Evolutionary conservation across 64 coral and sea anemone species (phyloP), one percentile per base, ranked within the genome.

Genomic region (Cladopsammia gracilis): DNA sequence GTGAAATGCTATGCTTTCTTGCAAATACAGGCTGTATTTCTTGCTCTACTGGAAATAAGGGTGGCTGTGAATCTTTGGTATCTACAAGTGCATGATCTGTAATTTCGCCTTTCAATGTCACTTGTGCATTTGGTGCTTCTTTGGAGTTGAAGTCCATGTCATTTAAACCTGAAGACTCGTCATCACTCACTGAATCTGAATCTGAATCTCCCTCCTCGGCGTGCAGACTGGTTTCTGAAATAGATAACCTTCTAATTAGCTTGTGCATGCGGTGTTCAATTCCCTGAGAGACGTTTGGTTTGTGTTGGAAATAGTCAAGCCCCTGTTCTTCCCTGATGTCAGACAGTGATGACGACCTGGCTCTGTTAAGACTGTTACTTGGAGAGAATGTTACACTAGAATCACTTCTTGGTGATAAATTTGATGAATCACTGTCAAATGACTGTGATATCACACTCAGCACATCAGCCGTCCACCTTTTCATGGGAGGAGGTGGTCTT

Each of bases 201-300:
- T n/a, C n/a, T 53, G 71, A 71, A 25, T 58, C 87, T 43, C 87
- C 92, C 16, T 74, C 71, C 43, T 94, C 88, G 54, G 59, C 44
- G 47, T 25, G n/a, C 2, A 73, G 2, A 16, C 46, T 64, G 67
- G 19, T 77, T 73, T 98, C 96, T 48, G 88, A 83, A 49, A 82
- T 20, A 50, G 88, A 94, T 25, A 67, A 53, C 47, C 88, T 87
- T 25, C 64, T 92, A 48, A 90, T 77, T 48, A 98, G 86, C 75
- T 91, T 89, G 58, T 93, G 85, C 64, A 98, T 73, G 3, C 96
- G 91, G 47, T 82, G 96, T 70, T 94, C 96, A 76, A 98, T 98
- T 60, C 88, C 96, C 14, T 90, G 82, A 60, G 96, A 94, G 75
- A 98, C 71, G 84, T 93, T 98, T 70, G 88, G 61, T 88, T 93